Base-by-base conservation (phyloP, 2,888 invertebrate genomes). In the Psococerastis gibbosa region DNA sequence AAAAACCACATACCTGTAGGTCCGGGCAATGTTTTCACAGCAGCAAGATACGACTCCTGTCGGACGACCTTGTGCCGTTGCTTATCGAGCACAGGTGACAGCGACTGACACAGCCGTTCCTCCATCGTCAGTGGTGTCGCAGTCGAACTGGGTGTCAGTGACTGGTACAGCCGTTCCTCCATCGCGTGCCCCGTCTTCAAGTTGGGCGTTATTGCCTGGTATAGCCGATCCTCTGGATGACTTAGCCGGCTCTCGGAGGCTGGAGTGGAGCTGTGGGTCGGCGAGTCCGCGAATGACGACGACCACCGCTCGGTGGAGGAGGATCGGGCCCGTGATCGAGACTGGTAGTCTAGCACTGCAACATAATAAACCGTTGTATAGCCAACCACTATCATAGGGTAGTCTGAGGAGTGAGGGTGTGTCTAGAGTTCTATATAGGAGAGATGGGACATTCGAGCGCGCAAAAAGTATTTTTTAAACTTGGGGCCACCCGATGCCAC, bases 361-460 rank as follows among this genome's bases (percentile, higher is more conserved):
- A n/a, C n/a, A n/a, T n/a, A n/a, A n/a, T n/a, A n/a, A n/a, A n/a
- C n/a, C n/a, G n/a, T n/a, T n/a, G n/a, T n/a, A n/a, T n/a, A n/a
- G n/a, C n/a, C n/a, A n/a, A n/a, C n/a, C n/a, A n/a, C n/a, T n/a
- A n/a, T n/a, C n/a, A n/a, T n/a, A n/a, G n/a, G n/a, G n/a, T n/a
- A n/a, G n/a, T n/a, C n/a, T n/a, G n/a, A n/a, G n/a, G 61, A 67
- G 66, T 62, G 66, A 67, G 58, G 66, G 67, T 53, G 59, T 60
- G 57, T 67, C 67, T 67, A 59, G 16, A 61, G 9, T 33, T 6
- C n/a, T n/a, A n/a, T n/a, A n/a, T n/a, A n/a, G n/a, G n/a, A n/a
- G n/a, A n/a, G n/a, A n/a, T n/a, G n/a, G n/a, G n/a, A n/a, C n/a
- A n/a, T n/a, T n/a, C n/a, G n/a, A n/a, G n/a, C n/a, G n/a, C n/a